Evolutionary conservation across 2,888 invertebrate genomes (phyloP), one percentile per base, ranked within the genome.

Genomic region (Aphelenchoides bicaudatus): DNA sequence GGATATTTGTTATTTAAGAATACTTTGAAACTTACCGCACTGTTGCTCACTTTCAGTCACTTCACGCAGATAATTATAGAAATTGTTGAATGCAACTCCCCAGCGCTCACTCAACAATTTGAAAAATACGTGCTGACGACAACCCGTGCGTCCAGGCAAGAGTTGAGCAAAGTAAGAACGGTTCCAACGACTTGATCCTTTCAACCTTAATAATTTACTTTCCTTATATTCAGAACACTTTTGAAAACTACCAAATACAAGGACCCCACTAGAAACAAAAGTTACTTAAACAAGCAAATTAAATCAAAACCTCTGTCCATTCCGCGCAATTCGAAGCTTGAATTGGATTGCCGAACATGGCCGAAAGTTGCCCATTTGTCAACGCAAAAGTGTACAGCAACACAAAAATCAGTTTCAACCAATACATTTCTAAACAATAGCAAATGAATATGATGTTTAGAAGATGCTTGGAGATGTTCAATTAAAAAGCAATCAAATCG

Each of bases 211-310:
- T n/a, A n/a, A n/a, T n/a, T n/a, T n/a, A n/a, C n/a, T n/a, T n/a
- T n/a, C n/a, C n/a, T n/a, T n/a, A n/a, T n/a, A n/a, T n/a, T n/a
- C n/a, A n/a, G n/a, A n/a, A n/a, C n/a, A n/a, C n/a, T n/a, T n/a
- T n/a, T n/a, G n/a, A n/a, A n/a, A n/a, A n/a, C n/a, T n/a, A n/a
- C 75, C 76, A 76, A 21, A 76, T 73, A 56, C 76, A 76, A 16
- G 76, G 73, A 2, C 76, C 76, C 76, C 76, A 76, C 39, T 66
- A 68, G 23, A n/a, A n/a, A n/a, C n/a, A n/a, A n/a, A n/a, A n/a
- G n/a, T n/a, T n/a, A n/a, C n/a, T n/a, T n/a, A n/a, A n/a, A n/a
- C n/a, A n/a, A n/a, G n/a, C n/a, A n/a, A n/a, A n/a, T n/a, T n/a
- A n/a, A n/a, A n/a, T n/a, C n/a, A n/a, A n/a, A n/a, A n/a, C n/a